A percentile compares a stretch with the other conserved stretches of the same genome.
Conservation (phyloP, 2,888 invertebrate species). For the Chrysolina americana region DNA sequence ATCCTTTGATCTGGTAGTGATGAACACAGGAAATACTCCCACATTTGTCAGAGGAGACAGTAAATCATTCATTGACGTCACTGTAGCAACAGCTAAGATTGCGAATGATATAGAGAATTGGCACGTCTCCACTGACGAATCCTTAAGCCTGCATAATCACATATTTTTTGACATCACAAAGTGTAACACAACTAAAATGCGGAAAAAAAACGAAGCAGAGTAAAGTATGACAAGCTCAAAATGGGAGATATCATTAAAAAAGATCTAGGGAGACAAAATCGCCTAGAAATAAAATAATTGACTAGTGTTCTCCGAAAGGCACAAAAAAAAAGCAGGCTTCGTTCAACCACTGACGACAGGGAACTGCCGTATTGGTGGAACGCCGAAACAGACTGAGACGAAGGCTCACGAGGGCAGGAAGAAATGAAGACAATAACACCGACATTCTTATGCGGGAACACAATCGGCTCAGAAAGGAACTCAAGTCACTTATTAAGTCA, state of each 20-base stretch:
- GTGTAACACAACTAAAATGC: constrained; percentile 14
- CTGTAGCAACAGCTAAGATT: constrained; percentile 22
- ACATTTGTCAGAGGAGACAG: no score
- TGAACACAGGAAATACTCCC: no score
- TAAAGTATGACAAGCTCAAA: not conserved
- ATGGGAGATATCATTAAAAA: not conserved
- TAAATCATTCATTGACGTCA: constrained; percentile 31
- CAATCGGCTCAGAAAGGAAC: not conserved
- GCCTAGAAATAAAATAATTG: not conserved
- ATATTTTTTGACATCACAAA: constrained; percentile 28
- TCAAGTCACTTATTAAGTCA: constrained; percentile 7
- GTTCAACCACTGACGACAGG: not conserved
- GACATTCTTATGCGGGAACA: not conserved
- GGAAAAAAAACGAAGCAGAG: not conserved
- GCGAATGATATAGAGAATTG: no score
- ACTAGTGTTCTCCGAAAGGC: not conserved
- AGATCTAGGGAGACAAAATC: not conserved
- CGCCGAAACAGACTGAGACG: constrained; percentile 6
- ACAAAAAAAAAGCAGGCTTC: not conserved
- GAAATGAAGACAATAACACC: not conserved
- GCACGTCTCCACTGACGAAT: constrained; percentile 3
- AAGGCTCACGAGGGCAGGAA: not conserved
- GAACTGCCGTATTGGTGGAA: no score
- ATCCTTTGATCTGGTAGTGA: no score
- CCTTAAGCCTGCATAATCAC: constrained; percentile 22